Conservation (phyloP, 2,888 invertebrate species). For the Venusia cambrica region DNA sequence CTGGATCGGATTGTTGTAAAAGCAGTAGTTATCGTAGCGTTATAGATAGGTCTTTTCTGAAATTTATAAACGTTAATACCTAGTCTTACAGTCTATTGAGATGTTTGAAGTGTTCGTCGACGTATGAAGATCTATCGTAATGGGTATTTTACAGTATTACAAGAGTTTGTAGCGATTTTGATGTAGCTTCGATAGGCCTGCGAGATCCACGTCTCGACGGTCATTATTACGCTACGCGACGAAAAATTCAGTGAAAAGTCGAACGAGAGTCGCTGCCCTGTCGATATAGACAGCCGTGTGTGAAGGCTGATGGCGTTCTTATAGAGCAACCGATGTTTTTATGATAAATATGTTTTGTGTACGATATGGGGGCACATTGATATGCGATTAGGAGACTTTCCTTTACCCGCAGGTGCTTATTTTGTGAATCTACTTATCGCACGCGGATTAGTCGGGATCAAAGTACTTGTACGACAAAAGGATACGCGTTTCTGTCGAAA, state of each 20-base stretch:
- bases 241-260: too few relatives aligned
- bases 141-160: slow-evolving; percentile 62
- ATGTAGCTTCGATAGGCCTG: slow-evolving; percentile 17
- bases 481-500: too few relatives aligned
- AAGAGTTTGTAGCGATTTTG: slow-evolving; percentile 21
- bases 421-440: too few relatives aligned
- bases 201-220: too few relatives aligned
- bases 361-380: slow-evolving; percentile 23
- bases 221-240: too few relatives aligned
- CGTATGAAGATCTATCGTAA: slow-evolving; percentile 30
- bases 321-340: slow-evolving; percentile 31
- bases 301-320: too few relatives aligned
- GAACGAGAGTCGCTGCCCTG: too few relatives aligned
- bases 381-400: slow-evolving; percentile 13
- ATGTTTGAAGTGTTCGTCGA: slow-evolving; percentile 36
- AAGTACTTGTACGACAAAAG: too few relatives aligned
- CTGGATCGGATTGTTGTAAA: slow-evolving; percentile 47
- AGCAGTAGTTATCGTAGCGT: slow-evolving; percentile 52
- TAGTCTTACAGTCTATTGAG: slow-evolving; percentile 55
- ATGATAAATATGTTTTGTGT: slow-evolving; percentile 31
- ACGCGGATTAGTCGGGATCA: too few relatives aligned
- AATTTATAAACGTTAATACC: slow-evolving; percentile 76
- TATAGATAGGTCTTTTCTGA: slow-evolving; percentile 76
- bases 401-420: slow-evolving; percentile 14
- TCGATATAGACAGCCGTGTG: too few relatives aligned